A percentile compares a stretch with the other conserved stretches of the same genome.
phyloP scores from a whole-genome alignment of 2,113 vertebrate genomes.

The Isurus oxyrinchus region DNA sequence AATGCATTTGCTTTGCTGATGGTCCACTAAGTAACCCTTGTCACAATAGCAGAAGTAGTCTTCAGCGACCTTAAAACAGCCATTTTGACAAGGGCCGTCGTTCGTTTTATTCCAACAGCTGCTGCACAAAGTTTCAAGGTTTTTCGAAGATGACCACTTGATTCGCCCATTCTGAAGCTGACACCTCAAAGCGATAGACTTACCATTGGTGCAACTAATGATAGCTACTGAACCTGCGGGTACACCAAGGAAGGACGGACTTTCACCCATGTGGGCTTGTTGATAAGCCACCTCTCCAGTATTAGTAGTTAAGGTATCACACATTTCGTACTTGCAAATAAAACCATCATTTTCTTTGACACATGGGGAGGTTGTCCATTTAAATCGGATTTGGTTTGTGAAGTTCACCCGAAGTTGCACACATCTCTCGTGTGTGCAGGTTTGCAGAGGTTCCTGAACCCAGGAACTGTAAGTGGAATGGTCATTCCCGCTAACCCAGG shows the following conservation, averaged over 20 bases:
- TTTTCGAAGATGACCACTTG: background rate
- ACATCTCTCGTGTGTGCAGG: constrained; percentile 50
- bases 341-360: background rate
- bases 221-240: background rate
- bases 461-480: constrained; percentile 43
- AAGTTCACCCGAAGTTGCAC: constrained; percentile 42
- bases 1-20: background rate
- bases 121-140: background rate
- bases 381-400: background rate
- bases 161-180: background rate
- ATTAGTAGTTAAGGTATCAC: background rate
- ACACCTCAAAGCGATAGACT: background rate
- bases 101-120: background rate
- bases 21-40: background rate
- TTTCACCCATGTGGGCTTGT: background rate
- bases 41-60: background rate
- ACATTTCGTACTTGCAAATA: background rate
- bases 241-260: background rate
- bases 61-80: background rate
- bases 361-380: background rate
- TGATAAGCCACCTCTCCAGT: background rate
- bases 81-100: background rate
- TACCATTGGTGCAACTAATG: background rate
- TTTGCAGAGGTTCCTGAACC: constrained; percentile 40
- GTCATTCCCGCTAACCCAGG: constrained; percentile 49